Percentiles rank a stretch among this genome's conserved stretches.
These are phyloP conservation scores for Myopa tessellatipennis DNA, from an alignment of 2,888 invertebrate genomes.

Conservation along the genomic window DNA sequence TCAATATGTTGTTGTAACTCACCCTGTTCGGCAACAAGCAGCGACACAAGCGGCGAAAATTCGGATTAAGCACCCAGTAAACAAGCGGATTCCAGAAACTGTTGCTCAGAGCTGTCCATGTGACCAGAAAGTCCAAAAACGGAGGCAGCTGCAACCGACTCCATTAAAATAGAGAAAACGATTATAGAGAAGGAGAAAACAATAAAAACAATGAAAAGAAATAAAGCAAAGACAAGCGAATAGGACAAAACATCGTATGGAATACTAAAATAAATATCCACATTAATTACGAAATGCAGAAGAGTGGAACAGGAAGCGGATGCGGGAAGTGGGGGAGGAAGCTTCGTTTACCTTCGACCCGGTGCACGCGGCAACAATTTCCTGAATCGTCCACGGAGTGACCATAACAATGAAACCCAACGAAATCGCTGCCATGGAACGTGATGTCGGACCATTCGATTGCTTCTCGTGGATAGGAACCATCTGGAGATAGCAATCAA, in stretches of 20 bases:
- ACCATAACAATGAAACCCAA: constrained; percentile 91
- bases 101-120: constrained; percentile 88
- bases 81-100: constrained; percentile 92
- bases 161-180: no score
- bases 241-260: not conserved
- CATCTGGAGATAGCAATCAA: constrained; percentile 54
- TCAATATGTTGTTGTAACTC: constrained; percentile 61
- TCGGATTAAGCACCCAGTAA: constrained; percentile 88
- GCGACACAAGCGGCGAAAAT: constrained; percentile 83
- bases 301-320: not conserved
- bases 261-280: not conserved
- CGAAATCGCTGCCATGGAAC: constrained; percentile 93
- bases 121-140: constrained; percentile 84
- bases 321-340: constrained; percentile 17
- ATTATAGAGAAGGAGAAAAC: not conserved
- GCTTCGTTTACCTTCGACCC: constrained; percentile 77
- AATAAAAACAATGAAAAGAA: constrained; percentile 17
- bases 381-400: constrained; percentile 91
- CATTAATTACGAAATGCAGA: not conserved
- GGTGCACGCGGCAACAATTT: constrained; percentile 90
- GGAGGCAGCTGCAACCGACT: constrained; percentile 75
- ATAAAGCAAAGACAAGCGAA: not conserved
- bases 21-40: constrained; percentile 82
- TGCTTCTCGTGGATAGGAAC: constrained; percentile 69
- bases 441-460: constrained; percentile 81